Conservation (phyloP, 2,888 invertebrate genomes). For the Keiferia lycopersicella region DNA sequence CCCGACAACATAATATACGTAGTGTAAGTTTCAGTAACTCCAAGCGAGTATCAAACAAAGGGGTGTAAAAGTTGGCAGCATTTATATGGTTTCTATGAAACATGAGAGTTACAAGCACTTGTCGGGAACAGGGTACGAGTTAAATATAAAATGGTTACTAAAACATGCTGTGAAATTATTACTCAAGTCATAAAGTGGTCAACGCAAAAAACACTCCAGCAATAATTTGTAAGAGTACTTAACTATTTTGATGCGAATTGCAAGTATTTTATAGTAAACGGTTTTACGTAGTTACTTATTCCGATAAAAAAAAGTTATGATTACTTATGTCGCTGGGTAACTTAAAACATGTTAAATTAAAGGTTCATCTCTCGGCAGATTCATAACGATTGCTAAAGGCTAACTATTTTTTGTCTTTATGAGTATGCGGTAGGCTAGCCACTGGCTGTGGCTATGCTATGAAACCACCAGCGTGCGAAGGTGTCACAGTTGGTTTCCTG, state of each 20-base stretch:
- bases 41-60: conserved; percentile 13
- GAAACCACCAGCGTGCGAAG: conserved; percentile 35
- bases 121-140: neutral
- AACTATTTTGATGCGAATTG: conserved; percentile 7
- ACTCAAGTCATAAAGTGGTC: conserved; percentile 21
- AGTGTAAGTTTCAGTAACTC: conserved; percentile 8
- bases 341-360: too few relatives aligned
- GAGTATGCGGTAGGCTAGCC: too few relatives aligned
- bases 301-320: neutral
- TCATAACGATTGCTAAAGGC: too few relatives aligned
- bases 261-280: neutral
- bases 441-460: neutral
- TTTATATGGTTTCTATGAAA: conserved; percentile 15
- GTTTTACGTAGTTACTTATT: neutral
- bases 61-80: conserved; percentile 16
- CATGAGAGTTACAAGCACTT: conserved; percentile 2
- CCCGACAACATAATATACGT: conserved; percentile 22
- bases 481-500: conserved; percentile 62
- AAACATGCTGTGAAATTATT: conserved; percentile 10
- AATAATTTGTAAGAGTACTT: neutral
- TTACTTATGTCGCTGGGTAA: neutral
- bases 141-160: neutral
- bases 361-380: too few relatives aligned
- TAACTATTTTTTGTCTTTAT: too few relatives aligned
- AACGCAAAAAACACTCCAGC: conserved; percentile 1